A percentile compares a stretch with the other conserved stretches of the same genome.
Conservation (phyloP, 2,888 invertebrate species). For the Beris chalybata region DNA sequence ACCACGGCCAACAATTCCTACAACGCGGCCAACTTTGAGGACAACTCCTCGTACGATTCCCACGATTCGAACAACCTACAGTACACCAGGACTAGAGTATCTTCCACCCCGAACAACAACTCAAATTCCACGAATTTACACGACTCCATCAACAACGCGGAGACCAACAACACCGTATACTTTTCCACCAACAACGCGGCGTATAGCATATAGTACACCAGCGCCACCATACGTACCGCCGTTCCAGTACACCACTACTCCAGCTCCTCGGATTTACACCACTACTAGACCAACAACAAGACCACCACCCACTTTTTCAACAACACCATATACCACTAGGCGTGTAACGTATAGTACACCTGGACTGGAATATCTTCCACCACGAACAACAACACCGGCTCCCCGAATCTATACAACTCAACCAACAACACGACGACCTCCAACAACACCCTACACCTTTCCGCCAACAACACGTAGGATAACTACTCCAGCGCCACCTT, state of each 20-base stretch:
- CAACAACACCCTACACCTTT: conserved; percentile 1
- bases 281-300: conserved; percentile 2
- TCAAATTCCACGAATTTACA: neutral
- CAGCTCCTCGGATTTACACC: neutral
- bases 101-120: conserved; percentile 8
- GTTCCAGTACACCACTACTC: neutral
- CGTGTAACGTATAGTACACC: conserved; percentile 7
- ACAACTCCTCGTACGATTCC: neutral
- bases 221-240: neutral
- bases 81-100: conserved; percentile 4
- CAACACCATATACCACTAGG: neutral
- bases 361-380: conserved; percentile 1
- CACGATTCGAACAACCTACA: conserved; percentile 1
- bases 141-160: conserved; percentile 7
- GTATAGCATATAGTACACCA: neutral
- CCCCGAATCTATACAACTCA: conserved; percentile 5
- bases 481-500: neutral
- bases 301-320: conserved; percentile 8
- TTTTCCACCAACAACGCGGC: neutral
- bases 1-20: conserved; percentile 3
- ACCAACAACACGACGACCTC: conserved; percentile 2
- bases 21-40: neutral
- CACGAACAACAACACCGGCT: neutral
- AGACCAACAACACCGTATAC: neutral
- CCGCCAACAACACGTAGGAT: neutral